Base-by-base conservation (phyloP, 2,888 invertebrate species). In the Acanthosepion esculentum region DNA sequence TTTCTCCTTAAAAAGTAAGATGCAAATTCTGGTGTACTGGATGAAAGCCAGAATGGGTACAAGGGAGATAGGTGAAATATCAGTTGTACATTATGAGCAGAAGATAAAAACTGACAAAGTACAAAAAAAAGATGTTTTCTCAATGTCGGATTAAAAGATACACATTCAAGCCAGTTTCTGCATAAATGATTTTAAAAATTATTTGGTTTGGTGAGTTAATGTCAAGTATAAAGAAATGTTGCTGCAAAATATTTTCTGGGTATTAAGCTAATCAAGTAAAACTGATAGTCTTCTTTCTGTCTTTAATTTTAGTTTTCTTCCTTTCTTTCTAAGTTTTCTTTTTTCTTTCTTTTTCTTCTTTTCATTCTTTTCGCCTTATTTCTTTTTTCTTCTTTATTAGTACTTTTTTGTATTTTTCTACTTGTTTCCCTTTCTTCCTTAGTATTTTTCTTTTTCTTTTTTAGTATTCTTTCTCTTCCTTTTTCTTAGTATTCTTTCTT, bases 1-100 rank as follows among this genome's bases (percentile, higher is more conserved):
- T 78, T 78, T 78, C n/a, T 78, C 78, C 78, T 78, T 78, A 78
- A 78, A 78, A 78, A 78, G 78, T 78, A n/a, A 33, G 78, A n/a
- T 78, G n/a, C 78, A 78, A 23, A 33, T 78, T 78, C n/a, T 78
- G n/a, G 12, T 23, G 15, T 78, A 78, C n/a, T n/a, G n/a, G 78
- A 78, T 78, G 78, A 78, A 78, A 78, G 78, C 78, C n/a, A 78
- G 78, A n/a, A n/a, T 78, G 78, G 78, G n/a, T 78, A 15, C 78
- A n/a, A 15, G n/a, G 78, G n/a, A n/a, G n/a, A 78, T n/a, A 78
- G n/a, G n/a, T n/a, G 78, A n/a, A 78, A 78, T 78, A 15, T 12
- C n/a, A 78, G n/a, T 78, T 78, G 78, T 33, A 78, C 15, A n/a
- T 78, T 78, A 78, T 12, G 1, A 12, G 33, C 78, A 78, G 33